phyloP scores from a whole-genome alignment of 2,113 vertebrate genomes.

The Lanius ludovicianus region DNA sequence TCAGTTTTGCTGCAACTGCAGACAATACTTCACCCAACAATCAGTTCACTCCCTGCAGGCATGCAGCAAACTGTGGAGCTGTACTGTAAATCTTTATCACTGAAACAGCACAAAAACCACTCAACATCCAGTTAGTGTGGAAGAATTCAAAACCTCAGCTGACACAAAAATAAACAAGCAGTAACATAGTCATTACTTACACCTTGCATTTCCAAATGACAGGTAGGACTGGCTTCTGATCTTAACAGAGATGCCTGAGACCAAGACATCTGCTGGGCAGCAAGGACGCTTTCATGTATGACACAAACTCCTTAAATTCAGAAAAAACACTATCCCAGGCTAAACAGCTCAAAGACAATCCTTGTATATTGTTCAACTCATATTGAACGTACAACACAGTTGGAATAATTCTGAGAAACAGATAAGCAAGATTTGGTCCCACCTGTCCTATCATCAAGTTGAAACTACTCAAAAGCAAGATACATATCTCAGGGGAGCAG shows the following conservation, averaged over 20 bases:
- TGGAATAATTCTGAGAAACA: not conserved
- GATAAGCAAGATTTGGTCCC: not conserved
- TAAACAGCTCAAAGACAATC: not conserved
- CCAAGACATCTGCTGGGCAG: not conserved
- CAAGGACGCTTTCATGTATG: fast-evolving
- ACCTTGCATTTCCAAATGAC: not conserved
- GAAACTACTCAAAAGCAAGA: not conserved
- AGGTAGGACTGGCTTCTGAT: not conserved
- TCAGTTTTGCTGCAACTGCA: not conserved
- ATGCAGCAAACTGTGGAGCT: not conserved
- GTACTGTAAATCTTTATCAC: not conserved
- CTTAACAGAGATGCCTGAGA: not conserved
- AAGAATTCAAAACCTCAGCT: not conserved
- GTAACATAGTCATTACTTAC: not conserved
- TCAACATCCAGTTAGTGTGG: not conserved
- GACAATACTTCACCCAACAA: not conserved
- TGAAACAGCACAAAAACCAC: not conserved
- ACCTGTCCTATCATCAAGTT: not conserved
- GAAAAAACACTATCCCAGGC: not conserved
- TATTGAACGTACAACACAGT: not conserved
- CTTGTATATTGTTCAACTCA: not conserved
- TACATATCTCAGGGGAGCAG: fast-evolving
- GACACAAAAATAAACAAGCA: not conserved
- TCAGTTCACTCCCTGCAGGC: not conserved
- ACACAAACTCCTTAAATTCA: not conserved